Conservation (phyloP, 2,113 vertebrate species). For the Seriola dumerili region DNA sequence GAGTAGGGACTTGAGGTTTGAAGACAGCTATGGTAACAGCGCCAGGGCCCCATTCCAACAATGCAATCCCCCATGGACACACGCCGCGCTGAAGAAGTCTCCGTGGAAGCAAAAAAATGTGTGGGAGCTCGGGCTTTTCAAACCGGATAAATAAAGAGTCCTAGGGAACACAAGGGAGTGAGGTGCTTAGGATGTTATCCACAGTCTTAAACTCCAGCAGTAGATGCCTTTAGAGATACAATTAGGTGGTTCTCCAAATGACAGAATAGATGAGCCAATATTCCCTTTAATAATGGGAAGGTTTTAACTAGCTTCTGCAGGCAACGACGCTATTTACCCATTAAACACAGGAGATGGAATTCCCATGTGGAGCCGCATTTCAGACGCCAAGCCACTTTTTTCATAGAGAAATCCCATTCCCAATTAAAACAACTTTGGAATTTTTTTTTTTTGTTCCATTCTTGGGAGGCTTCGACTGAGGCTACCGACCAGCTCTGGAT, state of each 20-base stretch:
- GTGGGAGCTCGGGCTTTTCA: slow-evolving; percentile 51
- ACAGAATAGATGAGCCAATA: slow-evolving; percentile 55
- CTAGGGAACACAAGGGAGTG: slow-evolving; percentile 52
- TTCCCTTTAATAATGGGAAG: slow-evolving; percentile 75
- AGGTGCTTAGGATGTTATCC: slow-evolving; percentile 54
- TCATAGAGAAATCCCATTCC: slow-evolving; percentile 62
- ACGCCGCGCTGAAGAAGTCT: slow-evolving; percentile 30
- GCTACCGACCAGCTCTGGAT: slow-evolving; percentile 42
- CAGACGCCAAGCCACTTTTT: slow-evolving; percentile 61
- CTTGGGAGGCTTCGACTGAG: slow-evolving; percentile 53
- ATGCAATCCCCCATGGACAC: slow-evolving; percentile 56
- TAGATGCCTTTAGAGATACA: slow-evolving; percentile 52
- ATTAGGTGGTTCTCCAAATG: slow-evolving; percentile 44
- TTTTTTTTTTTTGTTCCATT: slow-evolving; percentile 51
- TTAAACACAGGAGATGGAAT: slow-evolving; percentile 78
- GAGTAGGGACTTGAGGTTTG: slow-evolving; percentile 65
- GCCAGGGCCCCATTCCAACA: slow-evolving; percentile 59
- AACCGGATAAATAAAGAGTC: slow-evolving; percentile 66
- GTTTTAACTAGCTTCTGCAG: slow-evolving; percentile 70
- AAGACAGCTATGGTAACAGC: slow-evolving; percentile 64
- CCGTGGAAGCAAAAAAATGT: slow-evolving; percentile 39
- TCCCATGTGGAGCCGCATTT: slow-evolving; percentile 75
- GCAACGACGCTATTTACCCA: slow-evolving; percentile 69
- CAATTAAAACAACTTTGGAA: slow-evolving; percentile 74
- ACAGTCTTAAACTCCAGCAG: slow-evolving; percentile 27